Evolutionary conservation across 1,140 invertebrate genomes (phyloP), one percentile per base, ranked within the genome.

Genomic region (Leguminivora glycinivorella): DNA sequence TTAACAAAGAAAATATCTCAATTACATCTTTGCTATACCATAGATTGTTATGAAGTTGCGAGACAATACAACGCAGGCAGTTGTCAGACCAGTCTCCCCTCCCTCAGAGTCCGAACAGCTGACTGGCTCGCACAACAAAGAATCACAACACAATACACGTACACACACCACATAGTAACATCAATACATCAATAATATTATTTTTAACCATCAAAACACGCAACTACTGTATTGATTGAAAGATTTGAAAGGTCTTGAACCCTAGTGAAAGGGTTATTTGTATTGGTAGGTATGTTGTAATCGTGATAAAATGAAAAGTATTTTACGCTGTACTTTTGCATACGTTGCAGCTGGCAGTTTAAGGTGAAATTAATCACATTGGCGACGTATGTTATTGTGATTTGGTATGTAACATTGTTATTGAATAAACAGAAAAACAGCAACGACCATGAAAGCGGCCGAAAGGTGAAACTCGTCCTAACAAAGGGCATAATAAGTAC

Each of bases 401-500:
- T n/a, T n/a, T 47, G n/a, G n/a, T 52, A 52, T 17, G 1, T 52
- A 52, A 19, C 19, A 6, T 63, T 66, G 34, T 72, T 40, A 72
- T 68, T 24, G 56, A 72, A 60, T 71, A 29, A 24, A 56, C 29
- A 63, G 70, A 63, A 75, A 79, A 78, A 72, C 34, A 76, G 10
- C 56, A 70, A 72, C 77, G 79, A 79, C 77, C 77, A 78, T 87
- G 83, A 84, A 83, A 77, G 26, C 58, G 58, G 66, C 70, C 68
- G 75, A 83, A 80, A 82, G 76, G 76, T 82, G 78, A 82, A 70
- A 74, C 67, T 68, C 75, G 75, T 81, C 77, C 81, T 78, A 84
- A 83, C 84, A 90, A 88, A 86, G 85, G 86, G 79, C 84, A 80
- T 56, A 40, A 43, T n/a, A 70, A 72, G 68, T 87, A 91, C 89